Conservation (phyloP, 2,888 invertebrate species). For the Dysmachus trigonus region DNA sequence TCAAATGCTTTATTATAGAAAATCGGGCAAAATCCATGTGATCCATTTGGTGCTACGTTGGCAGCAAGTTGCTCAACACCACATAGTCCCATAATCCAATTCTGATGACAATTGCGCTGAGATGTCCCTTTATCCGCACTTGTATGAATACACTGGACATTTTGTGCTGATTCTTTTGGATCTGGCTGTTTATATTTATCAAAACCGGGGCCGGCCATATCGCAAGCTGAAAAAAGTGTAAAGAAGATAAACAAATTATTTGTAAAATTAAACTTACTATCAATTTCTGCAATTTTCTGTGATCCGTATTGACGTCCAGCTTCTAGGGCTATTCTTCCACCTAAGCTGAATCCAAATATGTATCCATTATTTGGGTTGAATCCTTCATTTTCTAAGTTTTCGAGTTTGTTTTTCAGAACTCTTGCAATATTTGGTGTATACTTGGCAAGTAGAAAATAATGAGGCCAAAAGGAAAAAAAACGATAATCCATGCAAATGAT, state of each 20-base stretch:
- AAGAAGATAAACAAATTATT: not conserved
- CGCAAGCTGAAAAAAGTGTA: conserved; percentile 50
- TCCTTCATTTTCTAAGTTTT: conserved; percentile 50
- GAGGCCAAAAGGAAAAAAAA: conserved; percentile 49
- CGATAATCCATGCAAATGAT: conserved; percentile 55
- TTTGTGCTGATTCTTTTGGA: conserved; percentile 52
- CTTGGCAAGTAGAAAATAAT: conserved; percentile 51
- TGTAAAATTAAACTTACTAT: conserved; percentile 47
- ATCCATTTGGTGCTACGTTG: conserved; percentile 50
- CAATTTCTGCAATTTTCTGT: conserved; percentile 52
- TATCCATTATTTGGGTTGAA: conserved; percentile 51
- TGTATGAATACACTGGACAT: conserved; percentile 55
- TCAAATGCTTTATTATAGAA: conserved; percentile 54
- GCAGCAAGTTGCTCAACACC: conserved; percentile 53
- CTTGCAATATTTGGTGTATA: conserved; percentile 49
- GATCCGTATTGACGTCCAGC: conserved; percentile 51
- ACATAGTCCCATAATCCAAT: conserved; percentile 56
- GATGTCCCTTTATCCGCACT: conserved; percentile 53
- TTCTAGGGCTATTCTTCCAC: conserved; percentile 53
- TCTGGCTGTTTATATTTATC: conserved; percentile 48
- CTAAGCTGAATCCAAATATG: conserved; percentile 54
- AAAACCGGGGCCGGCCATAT: conserved; percentile 54
- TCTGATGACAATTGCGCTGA: conserved; percentile 54
- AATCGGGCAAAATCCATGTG: conserved; percentile 54
- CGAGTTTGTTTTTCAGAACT: conserved; percentile 51